A percentile compares a stretch with the other conserved stretches of the same genome.
Conservation (phyloP, 2,113 vertebrate species). For the Tachuris rubrigastra region DNA sequence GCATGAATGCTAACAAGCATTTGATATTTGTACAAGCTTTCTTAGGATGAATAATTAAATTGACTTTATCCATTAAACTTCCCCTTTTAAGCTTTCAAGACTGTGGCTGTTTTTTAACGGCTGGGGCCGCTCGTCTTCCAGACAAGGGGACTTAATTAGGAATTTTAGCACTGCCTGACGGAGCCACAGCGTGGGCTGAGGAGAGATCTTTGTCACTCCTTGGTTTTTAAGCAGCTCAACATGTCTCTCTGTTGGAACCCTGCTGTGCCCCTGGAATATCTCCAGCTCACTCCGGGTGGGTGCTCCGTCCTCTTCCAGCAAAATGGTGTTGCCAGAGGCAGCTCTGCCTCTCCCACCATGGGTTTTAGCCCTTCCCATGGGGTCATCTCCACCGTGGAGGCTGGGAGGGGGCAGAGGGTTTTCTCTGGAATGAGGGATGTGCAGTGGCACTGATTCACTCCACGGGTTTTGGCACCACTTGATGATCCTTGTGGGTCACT, state of each 20-base stretch:
- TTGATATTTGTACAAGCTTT: constrained; percentile 39
- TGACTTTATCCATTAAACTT: constrained; percentile 29
- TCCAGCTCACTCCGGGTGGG: background rate
- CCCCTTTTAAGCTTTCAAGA: background rate
- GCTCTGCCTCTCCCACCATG: rapidly evolving
- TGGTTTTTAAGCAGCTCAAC: background rate
- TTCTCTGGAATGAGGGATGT: background rate
- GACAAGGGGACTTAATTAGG: background rate
- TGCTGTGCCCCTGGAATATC: background rate
- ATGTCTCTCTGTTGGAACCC: background rate
- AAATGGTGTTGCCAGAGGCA: rapidly evolving
- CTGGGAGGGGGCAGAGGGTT: background rate
- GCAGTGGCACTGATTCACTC: background rate
- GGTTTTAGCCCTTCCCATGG: background rate
- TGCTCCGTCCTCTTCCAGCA: background rate
- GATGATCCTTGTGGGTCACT: background rate
- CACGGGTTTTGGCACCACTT: background rate
- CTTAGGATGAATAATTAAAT: constrained; percentile 46
- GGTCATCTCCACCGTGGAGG: background rate
- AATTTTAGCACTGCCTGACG: background rate
- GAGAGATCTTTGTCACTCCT: background rate
- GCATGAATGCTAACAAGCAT: background rate
- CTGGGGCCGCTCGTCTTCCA: background rate
- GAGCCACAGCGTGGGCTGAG: background rate
- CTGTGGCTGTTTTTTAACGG: background rate